Percentiles rank a stretch among this genome's conserved stretches.
Conservation (phyloP, 53 echinoderm and acorn worm genomes). For the Holothuria leucospilota region DNA sequence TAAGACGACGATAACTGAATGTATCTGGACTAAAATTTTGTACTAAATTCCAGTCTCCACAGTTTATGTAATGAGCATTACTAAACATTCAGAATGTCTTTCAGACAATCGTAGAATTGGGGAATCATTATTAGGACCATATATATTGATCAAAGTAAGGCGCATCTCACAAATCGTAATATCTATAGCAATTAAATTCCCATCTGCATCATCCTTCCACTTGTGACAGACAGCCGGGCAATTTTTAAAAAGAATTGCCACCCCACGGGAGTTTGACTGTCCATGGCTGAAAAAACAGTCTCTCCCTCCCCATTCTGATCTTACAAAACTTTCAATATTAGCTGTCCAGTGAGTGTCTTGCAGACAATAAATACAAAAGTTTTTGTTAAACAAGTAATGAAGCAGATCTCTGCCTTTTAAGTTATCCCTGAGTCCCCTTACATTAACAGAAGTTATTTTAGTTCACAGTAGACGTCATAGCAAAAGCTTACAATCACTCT, state of each 20-base stretch:
- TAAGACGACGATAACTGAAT: slow-evolving; percentile 1
- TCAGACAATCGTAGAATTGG: slow-evolving; percentile 1
- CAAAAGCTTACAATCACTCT: too few species aligned
- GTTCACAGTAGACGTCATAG: too few species aligned
- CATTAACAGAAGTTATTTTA: slow-evolving; percentile 26
- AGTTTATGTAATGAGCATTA: slow-evolving; percentile 25
- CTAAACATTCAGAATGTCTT: slow-evolving; percentile 13
- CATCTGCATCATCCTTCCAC: not conserved
- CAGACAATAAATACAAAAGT: not conserved
- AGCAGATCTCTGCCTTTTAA: not conserved
- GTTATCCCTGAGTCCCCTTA: not conserved
- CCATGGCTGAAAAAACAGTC: slow-evolving; percentile 11
- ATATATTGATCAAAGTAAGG: slow-evolving; percentile 19
- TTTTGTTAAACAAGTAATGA: not conserved
- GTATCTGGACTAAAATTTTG: not conserved
- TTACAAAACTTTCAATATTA: not conserved
- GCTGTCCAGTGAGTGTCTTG: slow-evolving; percentile 12
- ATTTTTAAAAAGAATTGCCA: slow-evolving; percentile 7
- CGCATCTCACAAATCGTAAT: not conserved
- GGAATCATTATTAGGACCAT: slow-evolving; percentile 41
- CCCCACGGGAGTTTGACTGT: not conserved
- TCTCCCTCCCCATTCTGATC: not conserved
- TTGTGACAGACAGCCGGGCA: not conserved
- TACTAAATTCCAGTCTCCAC: slow-evolving; percentile 42
- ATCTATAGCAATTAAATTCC: slow-evolving; percentile 17